Evolutionary conservation across 1,140 invertebrate genomes (phyloP).

Genomic region (Dreissena rostriformis): DNA sequence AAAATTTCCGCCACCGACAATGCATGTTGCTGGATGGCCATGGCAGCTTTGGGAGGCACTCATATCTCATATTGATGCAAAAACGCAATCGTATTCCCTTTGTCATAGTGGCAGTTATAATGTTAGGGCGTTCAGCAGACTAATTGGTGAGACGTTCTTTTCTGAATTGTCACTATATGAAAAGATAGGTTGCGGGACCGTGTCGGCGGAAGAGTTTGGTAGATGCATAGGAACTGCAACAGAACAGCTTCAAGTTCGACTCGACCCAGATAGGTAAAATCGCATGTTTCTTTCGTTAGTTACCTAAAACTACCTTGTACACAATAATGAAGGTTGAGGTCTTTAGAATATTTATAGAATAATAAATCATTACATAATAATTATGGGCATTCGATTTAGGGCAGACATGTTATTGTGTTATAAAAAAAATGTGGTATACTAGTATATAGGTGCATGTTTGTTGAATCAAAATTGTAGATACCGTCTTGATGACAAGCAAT

Average conservation of each 20-base stretch:
- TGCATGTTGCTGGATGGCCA: background rate
- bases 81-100: background rate
- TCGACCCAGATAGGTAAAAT: constrained; percentile 1
- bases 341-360: too few species aligned
- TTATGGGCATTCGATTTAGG: too few species aligned
- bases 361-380: too few species aligned
- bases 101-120: background rate
- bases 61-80: background rate
- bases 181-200: background rate
- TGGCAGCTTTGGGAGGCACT: constrained; percentile 1
- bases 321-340: too few species aligned
- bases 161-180: background rate
- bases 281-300: too few species aligned
- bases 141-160: background rate
- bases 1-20: background rate
- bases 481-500: too few species aligned
- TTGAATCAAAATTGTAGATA: too few species aligned
- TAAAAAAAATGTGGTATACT: too few species aligned
- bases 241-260: background rate
- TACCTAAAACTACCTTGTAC: too few species aligned
- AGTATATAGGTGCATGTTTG: too few species aligned
- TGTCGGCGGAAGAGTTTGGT: background rate
- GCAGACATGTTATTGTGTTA: too few species aligned
- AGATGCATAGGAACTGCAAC: background rate
- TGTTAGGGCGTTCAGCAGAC: background rate